A percentile compares a stretch with the other conserved stretches of the same genome.
Evolutionary conservation across 2,888 invertebrate species (phyloP).

Genomic region (Imbricaverruca yamaguchii): DNA sequence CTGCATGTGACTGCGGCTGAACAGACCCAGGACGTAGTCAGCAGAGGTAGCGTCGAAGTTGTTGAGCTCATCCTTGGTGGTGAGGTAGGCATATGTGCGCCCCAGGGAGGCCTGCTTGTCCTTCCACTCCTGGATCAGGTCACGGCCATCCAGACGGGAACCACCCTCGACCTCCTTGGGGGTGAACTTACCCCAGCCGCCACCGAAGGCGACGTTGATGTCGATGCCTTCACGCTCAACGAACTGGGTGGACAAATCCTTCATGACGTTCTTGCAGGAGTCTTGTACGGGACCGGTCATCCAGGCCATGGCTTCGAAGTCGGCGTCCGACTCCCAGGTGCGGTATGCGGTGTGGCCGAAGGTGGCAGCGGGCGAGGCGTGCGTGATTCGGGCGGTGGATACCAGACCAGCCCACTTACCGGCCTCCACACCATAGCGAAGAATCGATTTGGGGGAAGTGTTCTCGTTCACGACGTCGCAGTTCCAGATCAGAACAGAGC

Average conservation of each 20-base stretch:
- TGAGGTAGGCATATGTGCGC: background rate
- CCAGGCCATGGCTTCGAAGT: constrained; percentile 8
- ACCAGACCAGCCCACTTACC: constrained; percentile 15
- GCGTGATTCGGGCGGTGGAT: background rate
- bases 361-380: constrained; percentile 11
- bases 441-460: background rate
- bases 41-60: too few species aligned
- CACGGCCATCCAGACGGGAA: background rate
- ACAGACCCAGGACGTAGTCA: too few species aligned
- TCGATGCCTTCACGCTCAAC: constrained; percentile 1
- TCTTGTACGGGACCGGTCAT: constrained; percentile 3
- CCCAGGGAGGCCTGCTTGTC: constrained; percentile 15
- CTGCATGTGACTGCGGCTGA: too few species aligned
- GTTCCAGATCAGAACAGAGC: background rate
- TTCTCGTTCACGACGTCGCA: constrained; percentile 7
- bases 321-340: constrained; percentile 14
- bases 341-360: constrained; percentile 7
- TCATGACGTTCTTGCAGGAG: background rate
- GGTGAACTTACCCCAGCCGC: background rate
- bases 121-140: constrained; percentile 14
- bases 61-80: too few species aligned
- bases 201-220: constrained; percentile 1
- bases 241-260: background rate
- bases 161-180: background rate
- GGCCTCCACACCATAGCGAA: background rate